Percentiles rank a stretch among this genome's conserved stretches.
These are phyloP conservation scores for Sebastes vulpes DNA, from an alignment of 2,797 vertebrate species.

Conservation along the genomic window DNA sequence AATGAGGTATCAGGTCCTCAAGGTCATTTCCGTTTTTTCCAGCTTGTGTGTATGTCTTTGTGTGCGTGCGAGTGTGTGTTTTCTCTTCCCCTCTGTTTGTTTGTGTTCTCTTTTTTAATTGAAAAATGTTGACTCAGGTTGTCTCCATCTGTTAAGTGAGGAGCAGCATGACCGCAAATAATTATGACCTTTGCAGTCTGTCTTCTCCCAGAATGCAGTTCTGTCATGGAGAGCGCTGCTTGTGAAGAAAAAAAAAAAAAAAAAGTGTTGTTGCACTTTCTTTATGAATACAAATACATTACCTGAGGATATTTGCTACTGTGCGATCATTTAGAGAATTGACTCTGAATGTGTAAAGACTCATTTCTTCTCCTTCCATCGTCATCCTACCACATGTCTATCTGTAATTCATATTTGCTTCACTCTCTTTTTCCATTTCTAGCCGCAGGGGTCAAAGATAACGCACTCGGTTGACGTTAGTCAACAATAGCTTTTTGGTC, in stretches of 20 bases:
- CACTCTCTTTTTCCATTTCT: constrained; percentile 74
- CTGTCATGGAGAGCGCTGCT: constrained; percentile 35
- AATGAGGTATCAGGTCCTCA: constrained; percentile 85
- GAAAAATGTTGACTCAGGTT: constrained; percentile 84
- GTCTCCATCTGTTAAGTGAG: constrained; percentile 85
- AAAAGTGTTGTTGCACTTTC: constrained; percentile 47
- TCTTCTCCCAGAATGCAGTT: constrained; percentile 62
- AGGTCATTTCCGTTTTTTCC: constrained; percentile 79
- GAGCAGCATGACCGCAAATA: constrained; percentile 80
- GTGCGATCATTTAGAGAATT: constrained; percentile 63
- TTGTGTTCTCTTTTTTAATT: constrained; percentile 80
- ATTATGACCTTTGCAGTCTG: constrained; percentile 80
- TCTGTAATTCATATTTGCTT: constrained; percentile 78
- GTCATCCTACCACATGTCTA: constrained; percentile 49
- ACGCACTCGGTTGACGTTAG: constrained; percentile 78
- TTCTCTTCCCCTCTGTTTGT: constrained; percentile 74
- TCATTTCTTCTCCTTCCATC: constrained; percentile 54
- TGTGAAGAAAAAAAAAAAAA: constrained; percentile 1
- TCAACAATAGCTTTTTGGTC: constrained; percentile 84
- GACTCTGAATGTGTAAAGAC: constrained; percentile 71
- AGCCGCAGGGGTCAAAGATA: constrained; percentile 82
- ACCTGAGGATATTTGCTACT: constrained; percentile 49
- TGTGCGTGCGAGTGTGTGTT: constrained; percentile 42
- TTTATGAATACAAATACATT: constrained; percentile 69
- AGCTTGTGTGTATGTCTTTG: constrained; percentile 59